Evolutionary conservation across 2,888 invertebrate genomes (phyloP).

Genomic region (Dorcus parallelipipedus): DNA sequence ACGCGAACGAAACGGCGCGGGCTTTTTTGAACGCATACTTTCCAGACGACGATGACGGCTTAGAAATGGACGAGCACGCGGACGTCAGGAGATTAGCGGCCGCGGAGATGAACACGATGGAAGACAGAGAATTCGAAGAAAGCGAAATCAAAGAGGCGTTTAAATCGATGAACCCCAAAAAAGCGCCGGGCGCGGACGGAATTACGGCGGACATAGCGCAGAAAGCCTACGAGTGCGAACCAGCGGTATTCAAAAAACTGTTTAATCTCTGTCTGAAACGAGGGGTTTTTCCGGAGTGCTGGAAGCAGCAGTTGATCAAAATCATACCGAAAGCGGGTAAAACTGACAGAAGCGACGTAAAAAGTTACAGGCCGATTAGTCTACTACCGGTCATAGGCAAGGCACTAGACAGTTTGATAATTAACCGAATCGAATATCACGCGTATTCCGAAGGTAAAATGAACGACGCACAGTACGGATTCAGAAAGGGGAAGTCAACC

Average conservation of each 20-base stretch:
- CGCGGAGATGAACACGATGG: not conserved
- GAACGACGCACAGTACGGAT: constrained; percentile 9
- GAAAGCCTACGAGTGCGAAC: not conserved
- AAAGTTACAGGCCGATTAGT: constrained; percentile 8
- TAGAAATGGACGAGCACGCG: not conserved
- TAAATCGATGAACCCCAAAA: not conserved
- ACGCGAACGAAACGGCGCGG: constrained; percentile 2
- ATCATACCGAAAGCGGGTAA: constrained; percentile 7
- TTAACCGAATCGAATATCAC: constrained; percentile 2
- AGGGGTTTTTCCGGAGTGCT: constrained; percentile 6
- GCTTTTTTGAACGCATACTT: constrained; percentile 4
- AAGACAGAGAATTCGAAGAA: not conserved
- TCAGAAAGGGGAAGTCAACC: constrained; percentile 5
- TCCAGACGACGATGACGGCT: constrained; percentile 5
- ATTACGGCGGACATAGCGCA: constrained; percentile 8
- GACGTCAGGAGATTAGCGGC: not conserved
- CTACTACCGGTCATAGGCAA: constrained; percentile 13
- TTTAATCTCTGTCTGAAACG: constrained; percentile 6
- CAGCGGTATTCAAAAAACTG: not conserved
- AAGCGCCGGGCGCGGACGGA: constrained; percentile 11
- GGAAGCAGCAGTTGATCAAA: constrained; percentile 3
- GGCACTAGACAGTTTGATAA: constrained; percentile 3
- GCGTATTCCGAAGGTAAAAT: not conserved
- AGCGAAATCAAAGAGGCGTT: constrained; percentile 6
- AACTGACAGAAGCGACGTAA: not conserved